Percentiles rank a stretch among this genome's conserved stretches.
Evolutionary conservation across 2,113 vertebrate species (phyloP).

Genomic region (Periophthalmus modestus): DNA sequence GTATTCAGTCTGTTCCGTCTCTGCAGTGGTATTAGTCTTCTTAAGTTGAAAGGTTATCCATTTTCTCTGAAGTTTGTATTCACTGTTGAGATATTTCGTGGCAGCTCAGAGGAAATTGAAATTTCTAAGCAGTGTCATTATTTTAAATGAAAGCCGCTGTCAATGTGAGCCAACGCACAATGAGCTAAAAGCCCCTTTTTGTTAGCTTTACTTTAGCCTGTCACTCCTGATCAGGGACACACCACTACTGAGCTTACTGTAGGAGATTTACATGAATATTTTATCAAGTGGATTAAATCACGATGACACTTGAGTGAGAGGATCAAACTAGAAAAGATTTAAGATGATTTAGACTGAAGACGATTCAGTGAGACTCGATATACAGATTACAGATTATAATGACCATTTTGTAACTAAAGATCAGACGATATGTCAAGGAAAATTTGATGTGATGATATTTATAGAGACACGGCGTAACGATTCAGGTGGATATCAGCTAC

Average conservation of each 20-base stretch:
- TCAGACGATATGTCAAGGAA: no score
- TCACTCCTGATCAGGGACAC: slow-evolving; percentile 2
- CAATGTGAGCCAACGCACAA: slow-evolving; percentile 1
- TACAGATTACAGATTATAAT: no score
- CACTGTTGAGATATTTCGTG: not conserved
- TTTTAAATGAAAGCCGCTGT: slow-evolving; percentile 10
- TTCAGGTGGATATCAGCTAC: no score
- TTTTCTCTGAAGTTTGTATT: not conserved
- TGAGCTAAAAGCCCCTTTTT: not conserved
- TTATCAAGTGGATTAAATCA: not conserved
- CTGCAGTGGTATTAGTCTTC: not conserved
- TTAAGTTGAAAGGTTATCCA: not conserved
- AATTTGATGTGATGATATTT: no score
- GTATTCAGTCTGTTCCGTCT: not conserved
- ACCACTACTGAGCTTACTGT: not conserved
- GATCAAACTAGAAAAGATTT: not conserved
- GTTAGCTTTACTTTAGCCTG: slow-evolving; percentile 1
- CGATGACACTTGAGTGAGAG: not conserved
- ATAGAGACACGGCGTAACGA: no score
- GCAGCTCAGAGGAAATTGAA: not conserved
- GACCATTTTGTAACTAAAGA: no score
- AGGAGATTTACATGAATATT: not conserved
- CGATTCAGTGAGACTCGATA: not conserved
- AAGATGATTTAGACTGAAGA: not conserved
- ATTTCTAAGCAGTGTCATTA: not conserved